Evolutionary conservation across 2,888 invertebrate genomes (phyloP).

Genomic region (Pollenia amentaria): DNA sequence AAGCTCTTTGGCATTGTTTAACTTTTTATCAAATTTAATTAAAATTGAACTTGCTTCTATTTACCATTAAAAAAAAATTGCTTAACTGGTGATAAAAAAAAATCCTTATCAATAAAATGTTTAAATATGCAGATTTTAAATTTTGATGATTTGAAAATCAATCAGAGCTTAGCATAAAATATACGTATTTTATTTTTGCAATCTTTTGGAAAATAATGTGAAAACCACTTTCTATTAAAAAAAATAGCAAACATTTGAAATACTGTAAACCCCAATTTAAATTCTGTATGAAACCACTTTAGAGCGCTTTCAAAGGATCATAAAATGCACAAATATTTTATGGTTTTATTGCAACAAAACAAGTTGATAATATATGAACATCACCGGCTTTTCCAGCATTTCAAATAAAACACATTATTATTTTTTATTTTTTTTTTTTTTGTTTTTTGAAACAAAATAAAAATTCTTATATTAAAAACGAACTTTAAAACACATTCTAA

Average conservation of each 20-base stretch:
- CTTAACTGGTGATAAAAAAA: constrained; percentile 10
- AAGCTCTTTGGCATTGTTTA: too few relatives aligned
- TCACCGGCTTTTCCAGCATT: constrained; percentile 1
- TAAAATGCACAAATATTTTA: constrained; percentile 24
- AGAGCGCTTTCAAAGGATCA: constrained; percentile 13
- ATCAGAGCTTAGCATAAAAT: constrained; percentile 42
- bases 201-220: constrained; percentile 20
- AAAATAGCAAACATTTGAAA: neutral
- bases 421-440: constrained; percentile 14
- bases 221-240: constrained; percentile 14
- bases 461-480: neutral
- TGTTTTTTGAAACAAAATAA: too few relatives aligned
- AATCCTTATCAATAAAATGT: neutral
- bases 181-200: constrained; percentile 23
- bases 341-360: neutral
- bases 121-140: constrained; percentile 14
- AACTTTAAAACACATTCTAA: constrained; percentile 45
- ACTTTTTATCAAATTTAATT: too few relatives aligned
- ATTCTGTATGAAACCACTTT: constrained; percentile 39
- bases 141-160: constrained; percentile 36
- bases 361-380: neutral
- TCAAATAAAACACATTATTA: constrained; percentile 29
- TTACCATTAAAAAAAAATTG: neutral
- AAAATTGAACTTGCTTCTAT: too few relatives aligned
- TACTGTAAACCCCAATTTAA: neutral